Base-by-base conservation (phyloP, 2,797 vertebrate species). In the Acanthis flammea region DNA sequence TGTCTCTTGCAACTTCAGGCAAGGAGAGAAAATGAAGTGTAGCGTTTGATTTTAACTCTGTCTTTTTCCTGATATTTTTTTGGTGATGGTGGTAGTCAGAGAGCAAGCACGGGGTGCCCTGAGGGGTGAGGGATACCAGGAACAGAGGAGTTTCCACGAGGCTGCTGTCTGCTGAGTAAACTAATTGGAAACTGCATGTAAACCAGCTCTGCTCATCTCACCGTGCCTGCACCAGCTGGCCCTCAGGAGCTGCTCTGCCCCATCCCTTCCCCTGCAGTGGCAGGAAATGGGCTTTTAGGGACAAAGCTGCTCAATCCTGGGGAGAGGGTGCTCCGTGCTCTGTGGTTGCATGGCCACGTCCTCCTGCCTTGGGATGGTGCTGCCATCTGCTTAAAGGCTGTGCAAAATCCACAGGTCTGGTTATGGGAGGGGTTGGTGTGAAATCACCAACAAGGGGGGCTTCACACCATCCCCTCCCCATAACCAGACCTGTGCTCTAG, bases 11-110 rank as follows among this genome's bases (percentile, higher is more conserved):
- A 54, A 68, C 55, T 94, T 61, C 61, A 61, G 23, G 19, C n/a
- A 71, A 88, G 85, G 77, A 86, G 23, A 61, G 28, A 67, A 37
- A 91, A 92, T 30, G n/a, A 86, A 93, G 68, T 47, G 60, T 50
- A 65, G 70, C 33, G 19, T 83, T 75, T 85, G 84, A 30, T 67
- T 83, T 83, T 79, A 65, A 47, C 28, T n/a, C 14, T 11, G 4
- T 1, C 42, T 42, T 75, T 75, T 67, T 62, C 48, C 35, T 48
- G 47, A 6, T 13, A 19, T 35, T 35, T 31, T 54, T 42, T 45
- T 39, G 0, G 7, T 41, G 85, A 4, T 70, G 30, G 7, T 65
- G 18, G 15, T 13, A 22, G 35, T 58, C 6, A 11, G 68, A 48
- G 31, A 22, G 10, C 19, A 47, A 54, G 51, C 22, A 12, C 54